Base-by-base conservation (phyloP, 2,113 vertebrate genomes). In the Phrynosoma blainvillii region DNA sequence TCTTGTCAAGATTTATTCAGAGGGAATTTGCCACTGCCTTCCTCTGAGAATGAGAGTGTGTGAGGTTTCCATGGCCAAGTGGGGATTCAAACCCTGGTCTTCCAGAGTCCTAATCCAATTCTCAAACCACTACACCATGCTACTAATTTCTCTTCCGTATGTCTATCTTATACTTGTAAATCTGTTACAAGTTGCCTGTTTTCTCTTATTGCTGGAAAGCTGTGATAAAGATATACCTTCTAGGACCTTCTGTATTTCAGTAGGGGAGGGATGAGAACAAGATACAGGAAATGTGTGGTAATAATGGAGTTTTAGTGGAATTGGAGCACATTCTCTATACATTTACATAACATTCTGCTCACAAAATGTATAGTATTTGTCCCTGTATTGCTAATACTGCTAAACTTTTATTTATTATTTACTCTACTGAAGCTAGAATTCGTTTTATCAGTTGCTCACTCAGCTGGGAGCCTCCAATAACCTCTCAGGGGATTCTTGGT, bases 331-430 rank as follows among this genome's bases (percentile, higher is more conserved):
- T 89, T 91, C 86, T 47, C 0, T 56, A 2, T 0, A 42, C 1
- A 80, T 14, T 81, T 82, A 40, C 2, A 1, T 71, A 65, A 32
- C 87, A 20, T 84, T 90, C 10, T 86, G 89, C 2, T 56, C 81
- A n/a, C 82, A 20, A 1, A n/a, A 18, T 66, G 4, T 20, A 59
- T 16, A 36, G 10, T 65, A 25, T 82, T 65, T 25, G 20, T 10
- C 36, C 14, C 21, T 27, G 8, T 4, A 27, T 36, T 76, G 25
- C 25, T n/a, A 40, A 23, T 4, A 27, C 62, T 76, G 36, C 14
- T n/a, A 59, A 85, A 65, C 16, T 13, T 25, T 40, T 82, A 5
- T 11, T 36, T 66, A 25, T 66, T 40, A 40, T 23, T 25, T 59
- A 70, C 14, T 30, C 5, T 14, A 30, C 25, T 32, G 25, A 20